Evolutionary conservation across 2,888 invertebrate species (phyloP), one percentile per base, ranked within the genome.

Genomic region (Chymomyza procnemis): DNA sequence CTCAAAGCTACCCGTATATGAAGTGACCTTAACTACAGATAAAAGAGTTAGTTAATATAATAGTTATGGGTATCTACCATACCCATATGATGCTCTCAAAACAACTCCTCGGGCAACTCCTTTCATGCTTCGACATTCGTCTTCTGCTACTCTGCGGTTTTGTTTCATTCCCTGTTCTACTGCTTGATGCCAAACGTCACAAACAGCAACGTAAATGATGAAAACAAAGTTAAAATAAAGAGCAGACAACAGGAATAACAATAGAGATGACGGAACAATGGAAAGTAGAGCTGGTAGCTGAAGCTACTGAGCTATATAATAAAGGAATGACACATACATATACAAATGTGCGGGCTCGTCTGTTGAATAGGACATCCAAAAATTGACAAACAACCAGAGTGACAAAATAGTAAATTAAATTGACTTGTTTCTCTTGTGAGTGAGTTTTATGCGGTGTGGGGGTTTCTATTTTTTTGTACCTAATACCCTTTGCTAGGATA

Each of bases 381-480:
- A 72, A 71, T 66, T 70, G 73, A 41, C 70, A 76, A 79, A 80
- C 78, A 81, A 76, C 76, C 82, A 79, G 79, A 83, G 80, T 83
- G 83, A 75, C 79, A 85, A 83, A 82, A 82, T 85, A 26, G 26
- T 26, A 82, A 82, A 85, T 81, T 85, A 85, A 81, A 81, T 81
- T 81, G 70, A 80, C 80, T 84, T 76, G 74, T 74, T 47, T 14
- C 47, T 16, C 4, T n/a, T 47, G 47, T 47, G 47, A n/a, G 5
- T n/a, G 47, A 47, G 47, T n/a, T 16, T 47, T 4, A 14, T 14
- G 16, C 4, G 14, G 47, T 47, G 5, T 47, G 8, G 47, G 16
- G n/a, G n/a, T n/a, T n/a, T n/a, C n/a, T n/a, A n/a, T 47, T 3
- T 8, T 4, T 47, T 14, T 16, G 41, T 41, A 12, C 8, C 8